Base-by-base conservation (phyloP, 1,140 invertebrate genomes). In the Sitodiplosis mosellana region DNA sequence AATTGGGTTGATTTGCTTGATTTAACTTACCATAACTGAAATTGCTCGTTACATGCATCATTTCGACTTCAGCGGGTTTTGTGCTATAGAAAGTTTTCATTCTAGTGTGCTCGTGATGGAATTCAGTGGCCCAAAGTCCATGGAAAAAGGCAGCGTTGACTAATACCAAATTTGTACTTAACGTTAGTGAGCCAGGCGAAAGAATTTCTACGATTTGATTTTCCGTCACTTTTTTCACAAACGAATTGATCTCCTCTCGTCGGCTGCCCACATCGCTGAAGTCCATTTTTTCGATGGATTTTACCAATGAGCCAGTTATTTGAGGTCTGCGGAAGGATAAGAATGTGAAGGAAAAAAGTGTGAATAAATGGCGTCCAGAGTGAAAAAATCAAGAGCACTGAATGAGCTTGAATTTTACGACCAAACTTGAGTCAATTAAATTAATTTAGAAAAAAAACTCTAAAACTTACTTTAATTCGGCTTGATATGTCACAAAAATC, bases 71-170 rank as follows among this genome's bases (percentile, higher is more conserved):
- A 50, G 81, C 73, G 0, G 76, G 72, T 36, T 76, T 72, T 0
- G 77, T 75, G 1, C 78, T 72, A 51, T 83, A 81, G 67, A 94
- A 94, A 0, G 80, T 65, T 49, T 78, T 74, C 33, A 73, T 73
- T 0, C 84, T 86, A 0, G 84, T 86, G 21, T 74, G 69, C 2
- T 74, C 69, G 0, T 69, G 62, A 34, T 79, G 71, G 59, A 94
- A 93, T 51, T 80, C 76, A 18, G 77, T 80, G 27, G 77, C 67
- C 87, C 87, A 90, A 3, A 77, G 66, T 10, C 86, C 87, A 66
- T 92, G 93, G 67, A 93, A 92, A 57, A 89, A 92, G 0, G 88
- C 84, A 0, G 87, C 88, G 59, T 93, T 94, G 0, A 81, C 80
- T 41, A 92, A 59, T 5, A 89, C 81, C 41, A 91, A 53, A 55